Base-by-base conservation (phyloP, 1,140 invertebrate genomes). In the Drosophila eugracilis region DNA sequence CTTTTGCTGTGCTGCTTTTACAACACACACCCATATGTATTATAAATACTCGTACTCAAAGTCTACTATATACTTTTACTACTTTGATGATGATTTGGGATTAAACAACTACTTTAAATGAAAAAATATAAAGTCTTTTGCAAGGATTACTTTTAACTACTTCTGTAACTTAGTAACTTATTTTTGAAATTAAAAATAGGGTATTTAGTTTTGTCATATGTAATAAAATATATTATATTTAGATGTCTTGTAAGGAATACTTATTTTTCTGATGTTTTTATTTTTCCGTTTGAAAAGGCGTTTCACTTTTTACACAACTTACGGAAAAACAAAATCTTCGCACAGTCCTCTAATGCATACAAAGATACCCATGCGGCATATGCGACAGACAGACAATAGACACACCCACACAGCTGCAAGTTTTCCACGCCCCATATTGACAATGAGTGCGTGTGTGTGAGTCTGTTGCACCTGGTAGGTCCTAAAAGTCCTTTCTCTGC, bases 291-390 rank as follows among this genome's bases (percentile, higher is more conserved):
- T 22, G 15, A 1, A 34, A 24, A 7, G 10, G 7, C 21, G 19
- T 86, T 74, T 74, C 41, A 85, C 53, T 69, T 80, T 81, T 81
- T 74, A 62, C 48, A 65, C 45, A 58, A 70, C 62, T 71, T 78
- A 73, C 45, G 62, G 26, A 58, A 45, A 24, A 48, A 22, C 44
- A 63, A 70, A 66, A 57, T 73, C 72, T 60, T 60, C 59, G 48
- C 57, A 55, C 67, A 24, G 34, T 3, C 60, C 14, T 6, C 1
- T 24, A 39, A 24, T 22, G 21, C 15, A 66, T 7, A 66, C 12
- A 63, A n/a, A n/a, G 22, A 32, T 30, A 63, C 17, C 37, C 24
- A 37, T n/a, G n/a, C n/a, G n/a, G n/a, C n/a, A n/a, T 26, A 15
- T 44, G 65, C 24, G 7, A 55, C 54, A 58, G 22, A 48, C 60